A percentile compares a stretch with the other conserved stretches of the same genome.
Conservation (phyloP, 2,113 vertebrate species). For the Polypterus senegalus region DNA sequence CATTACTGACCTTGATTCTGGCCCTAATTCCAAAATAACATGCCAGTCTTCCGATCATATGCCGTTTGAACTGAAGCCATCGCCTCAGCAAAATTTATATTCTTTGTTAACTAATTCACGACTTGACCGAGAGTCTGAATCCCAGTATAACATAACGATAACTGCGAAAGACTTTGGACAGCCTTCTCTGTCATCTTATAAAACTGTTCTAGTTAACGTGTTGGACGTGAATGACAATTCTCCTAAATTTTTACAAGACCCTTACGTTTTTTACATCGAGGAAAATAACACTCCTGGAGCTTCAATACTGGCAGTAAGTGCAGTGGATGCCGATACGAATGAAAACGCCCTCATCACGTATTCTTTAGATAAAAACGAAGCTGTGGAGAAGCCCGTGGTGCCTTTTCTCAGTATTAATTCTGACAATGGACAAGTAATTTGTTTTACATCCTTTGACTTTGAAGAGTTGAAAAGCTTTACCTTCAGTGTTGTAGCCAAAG, state of each 20-base stretch:
- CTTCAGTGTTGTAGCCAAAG: conserved; percentile 24
- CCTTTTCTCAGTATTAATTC: conserved; percentile 4
- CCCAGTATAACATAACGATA: conserved; percentile 4
- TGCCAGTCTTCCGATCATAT: conserved; percentile 2
- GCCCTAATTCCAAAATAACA: conserved; percentile 2
- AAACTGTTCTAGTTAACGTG: conserved; percentile 3
- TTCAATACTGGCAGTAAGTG: conserved; percentile 1
- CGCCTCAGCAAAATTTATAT: conserved; percentile 5
- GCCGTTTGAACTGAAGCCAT: conserved; percentile 8
- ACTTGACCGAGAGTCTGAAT: conserved; percentile 5
- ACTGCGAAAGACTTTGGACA: background rate
- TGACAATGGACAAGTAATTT: conserved; percentile 5
- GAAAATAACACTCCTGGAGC: conserved; percentile 6
- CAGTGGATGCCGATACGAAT: conserved; percentile 5
- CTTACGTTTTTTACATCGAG: no score
- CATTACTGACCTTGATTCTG: conserved; percentile 6
- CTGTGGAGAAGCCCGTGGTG: background rate
- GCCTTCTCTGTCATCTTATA: conserved; percentile 6
- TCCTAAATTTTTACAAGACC: conserved; percentile 6
- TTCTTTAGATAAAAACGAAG: background rate
- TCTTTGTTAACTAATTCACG: conserved; percentile 3
- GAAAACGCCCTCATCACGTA: conserved; percentile 10
- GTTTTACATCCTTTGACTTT: conserved; percentile 15
- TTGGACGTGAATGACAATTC: conserved; percentile 15
- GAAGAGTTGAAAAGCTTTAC: conserved; percentile 12